Percentiles rank a stretch among this genome's conserved stretches.
Evolutionary conservation across 2,888 invertebrate genomes (phyloP).

Genomic region (Plemyria rubiginata): DNA sequence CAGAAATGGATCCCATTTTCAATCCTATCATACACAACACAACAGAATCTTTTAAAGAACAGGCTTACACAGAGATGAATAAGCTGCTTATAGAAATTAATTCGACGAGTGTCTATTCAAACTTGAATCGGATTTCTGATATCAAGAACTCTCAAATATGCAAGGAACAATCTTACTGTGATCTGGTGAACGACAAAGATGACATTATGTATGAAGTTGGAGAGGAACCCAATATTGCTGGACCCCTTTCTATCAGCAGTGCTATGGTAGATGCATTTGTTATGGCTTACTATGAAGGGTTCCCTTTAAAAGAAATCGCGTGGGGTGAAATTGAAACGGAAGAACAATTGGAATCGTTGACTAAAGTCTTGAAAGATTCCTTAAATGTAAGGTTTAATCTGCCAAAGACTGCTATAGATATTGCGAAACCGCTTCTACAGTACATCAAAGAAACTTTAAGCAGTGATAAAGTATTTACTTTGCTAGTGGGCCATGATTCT

Average conservation of each 20-base stretch:
- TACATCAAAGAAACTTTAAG: constrained; percentile 55
- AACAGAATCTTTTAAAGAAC: constrained; percentile 47
- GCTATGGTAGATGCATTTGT: constrained; percentile 63
- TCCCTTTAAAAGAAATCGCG: constrained; percentile 56
- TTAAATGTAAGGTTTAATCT: constrained; percentile 64
- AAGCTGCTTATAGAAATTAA: constrained; percentile 50
- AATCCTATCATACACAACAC: constrained; percentile 57
- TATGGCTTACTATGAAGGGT: constrained; percentile 72
- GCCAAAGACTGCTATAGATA: constrained; percentile 52
- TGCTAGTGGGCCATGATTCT: constrained; percentile 70
- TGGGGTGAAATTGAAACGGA: constrained; percentile 62
- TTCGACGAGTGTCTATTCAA: constrained; percentile 50
- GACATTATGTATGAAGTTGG: constrained; percentile 52
- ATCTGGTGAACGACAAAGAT: constrained; percentile 51
- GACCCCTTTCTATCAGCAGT: constrained; percentile 59
- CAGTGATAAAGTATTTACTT: constrained; percentile 48
- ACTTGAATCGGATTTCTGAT: constrained; percentile 60
- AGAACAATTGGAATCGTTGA: constrained; percentile 57
- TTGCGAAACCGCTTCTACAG: constrained; percentile 55
- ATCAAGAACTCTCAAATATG: constrained; percentile 60
- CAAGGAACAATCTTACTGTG: constrained; percentile 53
- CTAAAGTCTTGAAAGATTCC: constrained; percentile 55
- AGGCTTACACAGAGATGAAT: constrained; percentile 55
- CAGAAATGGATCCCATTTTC: constrained; percentile 58
- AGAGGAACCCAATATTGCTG: constrained; percentile 58